Evolutionary conservation across 2,888 invertebrate genomes (phyloP).

Genomic region (Oligia fasciuncula): DNA sequence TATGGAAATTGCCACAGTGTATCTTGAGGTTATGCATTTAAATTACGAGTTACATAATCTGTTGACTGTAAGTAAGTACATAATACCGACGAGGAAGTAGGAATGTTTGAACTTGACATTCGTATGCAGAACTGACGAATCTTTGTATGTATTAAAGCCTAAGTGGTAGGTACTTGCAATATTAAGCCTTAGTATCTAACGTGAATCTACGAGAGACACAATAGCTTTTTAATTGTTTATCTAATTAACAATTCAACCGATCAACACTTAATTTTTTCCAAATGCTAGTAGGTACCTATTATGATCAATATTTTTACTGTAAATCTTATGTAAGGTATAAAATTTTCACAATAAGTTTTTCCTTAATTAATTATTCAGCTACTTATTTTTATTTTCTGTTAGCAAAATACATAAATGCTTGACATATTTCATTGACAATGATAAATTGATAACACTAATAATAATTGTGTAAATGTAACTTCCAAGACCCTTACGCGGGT

Average conservation of each 20-base stretch:
- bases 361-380: background rate
- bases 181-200: too few relatives aligned
- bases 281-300: background rate
- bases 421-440: background rate
- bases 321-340: background rate
- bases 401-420: background rate
- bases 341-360: background rate
- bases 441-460: constrained; percentile 8
- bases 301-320: background rate
- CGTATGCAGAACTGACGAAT: background rate
- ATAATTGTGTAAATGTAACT: background rate
- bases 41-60: constrained; percentile 35
- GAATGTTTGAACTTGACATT: constrained; percentile 40
- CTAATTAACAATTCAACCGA: too few relatives aligned
- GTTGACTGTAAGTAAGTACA: background rate
- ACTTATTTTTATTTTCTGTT: constrained; percentile 4
- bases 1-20: constrained; percentile 44
- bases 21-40: constrained; percentile 36
- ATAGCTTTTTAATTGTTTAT: too few relatives aligned
- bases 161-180: background rate
- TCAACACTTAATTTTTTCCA: background rate
- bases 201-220: too few relatives aligned
- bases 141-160: background rate
- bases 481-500: constrained; percentile 2
- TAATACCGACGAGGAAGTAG: constrained; percentile 12